These are phyloP conservation scores for Sinonovacula constricta DNA, from an alignment of 1,140 invertebrate genomes.

Conservation along the genomic window DNA sequence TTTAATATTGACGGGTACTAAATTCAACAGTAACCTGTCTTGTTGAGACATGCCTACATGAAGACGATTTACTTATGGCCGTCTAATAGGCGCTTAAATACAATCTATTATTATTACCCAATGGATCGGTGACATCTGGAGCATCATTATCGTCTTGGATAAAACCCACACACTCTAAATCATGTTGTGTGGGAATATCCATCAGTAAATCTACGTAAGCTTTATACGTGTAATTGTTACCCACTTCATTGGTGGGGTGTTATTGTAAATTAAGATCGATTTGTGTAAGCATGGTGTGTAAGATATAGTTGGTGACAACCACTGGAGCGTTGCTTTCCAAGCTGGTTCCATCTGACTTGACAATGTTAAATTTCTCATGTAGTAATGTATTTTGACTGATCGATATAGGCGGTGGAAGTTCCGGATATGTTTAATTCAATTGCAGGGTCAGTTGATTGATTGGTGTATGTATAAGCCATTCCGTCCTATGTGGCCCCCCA, in stretches of 20 bases:
- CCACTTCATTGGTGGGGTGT: constrained; percentile 22
- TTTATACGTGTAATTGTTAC: constrained; percentile 50
- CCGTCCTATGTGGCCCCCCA: constrained; percentile 6
- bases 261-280: constrained; percentile 29
- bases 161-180: too few species aligned
- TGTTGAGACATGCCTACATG: not conserved
- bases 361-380: constrained; percentile 33
- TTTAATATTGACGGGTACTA: not conserved
- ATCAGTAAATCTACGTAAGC: constrained; percentile 39
- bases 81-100: not conserved
- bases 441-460: constrained; percentile 35
- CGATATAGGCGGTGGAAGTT: constrained; percentile 25
- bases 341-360: not conserved
- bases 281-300: constrained; percentile 24
- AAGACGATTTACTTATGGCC: not conserved
- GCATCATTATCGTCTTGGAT: not conserved
- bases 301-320: constrained; percentile 8
- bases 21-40: not conserved
- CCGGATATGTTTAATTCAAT: constrained; percentile 32
- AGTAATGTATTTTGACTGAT: constrained; percentile 19
- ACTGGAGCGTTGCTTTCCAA: not conserved
- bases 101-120: not conserved
- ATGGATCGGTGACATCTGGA: not conserved
- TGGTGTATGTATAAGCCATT: constrained; percentile 48
- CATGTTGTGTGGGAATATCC: not conserved